Evolutionary conservation across 1,140 invertebrate genomes (phyloP).

Genomic region (Brachionus asplanchnoidis): DNA sequence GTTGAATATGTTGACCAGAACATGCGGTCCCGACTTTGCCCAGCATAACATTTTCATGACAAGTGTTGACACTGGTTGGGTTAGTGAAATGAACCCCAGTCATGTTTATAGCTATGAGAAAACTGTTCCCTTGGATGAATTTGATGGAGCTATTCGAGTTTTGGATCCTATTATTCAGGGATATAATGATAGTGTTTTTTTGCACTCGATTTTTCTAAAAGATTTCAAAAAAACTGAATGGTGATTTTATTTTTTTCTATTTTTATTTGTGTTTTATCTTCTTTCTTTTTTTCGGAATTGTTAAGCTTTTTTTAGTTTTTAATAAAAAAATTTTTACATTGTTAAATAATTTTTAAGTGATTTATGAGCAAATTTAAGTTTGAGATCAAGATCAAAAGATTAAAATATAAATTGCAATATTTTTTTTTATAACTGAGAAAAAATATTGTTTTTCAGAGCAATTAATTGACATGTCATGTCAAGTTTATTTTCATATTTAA

Average conservation of each 20-base stretch:
- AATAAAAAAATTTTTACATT: no score
- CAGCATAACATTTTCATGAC: conserved; percentile 42
- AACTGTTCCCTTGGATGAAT: conserved; percentile 4
- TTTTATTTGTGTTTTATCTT: no score
- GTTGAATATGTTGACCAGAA: conserved; percentile 45
- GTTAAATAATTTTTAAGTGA: no score
- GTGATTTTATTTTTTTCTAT: not conserved
- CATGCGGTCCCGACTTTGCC: conserved; percentile 42
- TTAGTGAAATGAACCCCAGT: conserved; percentile 44
- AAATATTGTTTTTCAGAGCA: no score
- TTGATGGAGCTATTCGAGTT: conserved; percentile 32
- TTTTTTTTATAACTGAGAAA: no score
- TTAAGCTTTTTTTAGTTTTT: no score
- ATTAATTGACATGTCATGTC: no score
- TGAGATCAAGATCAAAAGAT: no score
- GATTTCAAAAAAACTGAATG: not conserved
- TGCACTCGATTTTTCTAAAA: conserved; percentile 8
- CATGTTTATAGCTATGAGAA: not conserved
- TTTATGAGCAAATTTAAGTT: no score
- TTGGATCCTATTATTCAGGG: conserved; percentile 14
- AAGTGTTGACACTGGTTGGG: conserved; percentile 45
- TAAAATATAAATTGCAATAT: no score
- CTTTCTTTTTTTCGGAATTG: no score
- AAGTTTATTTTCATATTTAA: no score
- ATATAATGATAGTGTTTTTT: not conserved